These are phyloP conservation scores for Cochlearius cochlearius DNA, from an alignment of 2,113 vertebrate genomes.

Conservation along the genomic window DNA sequence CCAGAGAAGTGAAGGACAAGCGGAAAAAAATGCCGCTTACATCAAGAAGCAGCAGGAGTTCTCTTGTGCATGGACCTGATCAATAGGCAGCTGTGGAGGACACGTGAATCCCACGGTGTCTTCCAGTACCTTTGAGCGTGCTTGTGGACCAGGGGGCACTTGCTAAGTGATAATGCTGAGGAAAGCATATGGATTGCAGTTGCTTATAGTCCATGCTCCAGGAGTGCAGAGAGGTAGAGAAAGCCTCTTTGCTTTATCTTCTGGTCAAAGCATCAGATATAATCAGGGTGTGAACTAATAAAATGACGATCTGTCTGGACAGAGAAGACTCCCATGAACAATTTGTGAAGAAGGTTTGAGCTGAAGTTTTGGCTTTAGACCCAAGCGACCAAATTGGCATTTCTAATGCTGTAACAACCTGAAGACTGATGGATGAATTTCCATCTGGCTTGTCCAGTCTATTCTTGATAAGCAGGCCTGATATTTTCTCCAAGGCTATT, in stretches of 20 bases:
- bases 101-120: background rate
- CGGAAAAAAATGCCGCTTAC: background rate
- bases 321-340: background rate
- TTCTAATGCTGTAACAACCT: background rate
- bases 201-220: background rate
- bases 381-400: background rate
- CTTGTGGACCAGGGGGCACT: background rate
- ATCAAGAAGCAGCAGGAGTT: background rate
- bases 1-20: background rate
- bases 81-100: background rate
- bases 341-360: background rate
- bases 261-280: background rate
- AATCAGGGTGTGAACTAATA: background rate
- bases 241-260: background rate
- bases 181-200: background rate
- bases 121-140: background rate
- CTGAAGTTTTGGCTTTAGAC: background rate
- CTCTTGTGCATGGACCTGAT: background rate
- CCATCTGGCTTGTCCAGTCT: background rate
- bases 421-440: background rate
- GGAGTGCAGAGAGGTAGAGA: background rate
- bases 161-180: background rate
- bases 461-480: background rate
- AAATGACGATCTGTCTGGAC: background rate
- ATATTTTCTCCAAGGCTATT: background rate